Conservation (phyloP, 2,888 invertebrate species). For the Pasiphila rectangulata region DNA sequence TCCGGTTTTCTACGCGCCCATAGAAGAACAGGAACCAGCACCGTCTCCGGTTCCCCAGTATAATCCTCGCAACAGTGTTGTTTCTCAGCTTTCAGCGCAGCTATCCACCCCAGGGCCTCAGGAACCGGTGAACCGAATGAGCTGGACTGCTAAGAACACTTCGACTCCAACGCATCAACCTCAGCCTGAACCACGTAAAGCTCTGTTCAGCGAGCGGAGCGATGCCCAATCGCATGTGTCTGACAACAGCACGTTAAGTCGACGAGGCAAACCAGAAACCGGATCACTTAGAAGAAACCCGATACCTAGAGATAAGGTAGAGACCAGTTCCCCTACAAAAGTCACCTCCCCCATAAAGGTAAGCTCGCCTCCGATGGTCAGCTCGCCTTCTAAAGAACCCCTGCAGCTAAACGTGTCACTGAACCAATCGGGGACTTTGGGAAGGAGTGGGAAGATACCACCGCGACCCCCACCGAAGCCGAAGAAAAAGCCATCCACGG, state of each 20-base stretch:
- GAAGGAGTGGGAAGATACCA: slow-evolving; percentile 85
- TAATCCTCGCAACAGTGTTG: slow-evolving; percentile 72
- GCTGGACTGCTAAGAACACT: slow-evolving; percentile 76
- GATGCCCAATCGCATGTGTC: slow-evolving; percentile 59
- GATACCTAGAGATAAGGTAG: slow-evolving; percentile 57
- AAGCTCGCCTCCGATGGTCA: slow-evolving; percentile 51
- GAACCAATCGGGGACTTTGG: slow-evolving; percentile 72
- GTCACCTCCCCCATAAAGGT: slow-evolving; percentile 60
- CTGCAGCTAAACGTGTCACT: slow-evolving; percentile 52
- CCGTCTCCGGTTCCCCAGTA: slow-evolving; percentile 74
- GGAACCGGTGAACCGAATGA: slow-evolving; percentile 74
- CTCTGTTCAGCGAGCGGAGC: slow-evolving; percentile 62
- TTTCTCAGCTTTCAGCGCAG: slow-evolving; percentile 75
- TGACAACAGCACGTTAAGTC: slow-evolving; percentile 64
- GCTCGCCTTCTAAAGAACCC: slow-evolving; percentile 67
- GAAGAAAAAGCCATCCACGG: slow-evolving; percentile 86
- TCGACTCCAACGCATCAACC: slow-evolving; percentile 53
- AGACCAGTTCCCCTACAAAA: slow-evolving; percentile 61
- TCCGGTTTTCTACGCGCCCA: slow-evolving; percentile 74
- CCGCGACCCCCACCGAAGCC: slow-evolving; percentile 92
- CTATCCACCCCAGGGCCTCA: slow-evolving; percentile 74
- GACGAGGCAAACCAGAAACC: slow-evolving; percentile 78
- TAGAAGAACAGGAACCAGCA: slow-evolving; percentile 77
- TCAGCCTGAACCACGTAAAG: slow-evolving; percentile 69
- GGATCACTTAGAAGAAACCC: slow-evolving; percentile 66